Evolutionary conservation across 2,797 vertebrate genomes (phyloP).

Genomic region (Brotula barbata): DNA sequence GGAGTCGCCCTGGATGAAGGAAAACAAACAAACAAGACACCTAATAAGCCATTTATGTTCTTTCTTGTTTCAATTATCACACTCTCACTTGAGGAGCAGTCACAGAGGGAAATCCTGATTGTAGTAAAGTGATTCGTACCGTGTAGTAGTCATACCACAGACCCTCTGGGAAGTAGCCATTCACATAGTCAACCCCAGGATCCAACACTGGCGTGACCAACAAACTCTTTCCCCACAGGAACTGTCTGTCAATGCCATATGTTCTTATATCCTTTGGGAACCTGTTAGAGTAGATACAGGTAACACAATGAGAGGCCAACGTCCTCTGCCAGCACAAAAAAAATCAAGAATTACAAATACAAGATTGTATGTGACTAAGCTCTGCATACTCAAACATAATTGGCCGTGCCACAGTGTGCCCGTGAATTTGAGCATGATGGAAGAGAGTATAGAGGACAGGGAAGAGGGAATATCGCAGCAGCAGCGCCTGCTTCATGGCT

Average conservation of each 20-base stretch:
- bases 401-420: slow-evolving; percentile 83
- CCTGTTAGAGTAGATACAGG: slow-evolving; percentile 60
- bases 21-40: neutral
- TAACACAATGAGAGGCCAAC: neutral
- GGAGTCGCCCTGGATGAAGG: slow-evolving; percentile 73
- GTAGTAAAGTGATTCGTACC: slow-evolving; percentile 70
- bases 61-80: neutral
- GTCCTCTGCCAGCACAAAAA: neutral
- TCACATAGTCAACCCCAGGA: slow-evolving; percentile 73
- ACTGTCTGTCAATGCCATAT: slow-evolving; percentile 84
- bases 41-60: neutral
- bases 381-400: slow-evolving; percentile 86
- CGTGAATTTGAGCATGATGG: slow-evolving; percentile 80
- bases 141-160: slow-evolving; percentile 88
- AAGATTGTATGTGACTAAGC: neutral
- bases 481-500: slow-evolving; percentile 83
- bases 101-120: neutral
- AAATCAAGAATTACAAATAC: neutral
- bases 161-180: slow-evolving; percentile 83
- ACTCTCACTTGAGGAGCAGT: neutral
- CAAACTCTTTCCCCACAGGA: slow-evolving; percentile 86
- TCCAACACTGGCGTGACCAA: slow-evolving; percentile 87
- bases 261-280: slow-evolving; percentile 82
- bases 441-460: slow-evolving; percentile 89
- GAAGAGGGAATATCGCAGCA: slow-evolving; percentile 85